Conservation (phyloP, 2,888 invertebrate species). For the Phragmatobia fuliginosa region DNA sequence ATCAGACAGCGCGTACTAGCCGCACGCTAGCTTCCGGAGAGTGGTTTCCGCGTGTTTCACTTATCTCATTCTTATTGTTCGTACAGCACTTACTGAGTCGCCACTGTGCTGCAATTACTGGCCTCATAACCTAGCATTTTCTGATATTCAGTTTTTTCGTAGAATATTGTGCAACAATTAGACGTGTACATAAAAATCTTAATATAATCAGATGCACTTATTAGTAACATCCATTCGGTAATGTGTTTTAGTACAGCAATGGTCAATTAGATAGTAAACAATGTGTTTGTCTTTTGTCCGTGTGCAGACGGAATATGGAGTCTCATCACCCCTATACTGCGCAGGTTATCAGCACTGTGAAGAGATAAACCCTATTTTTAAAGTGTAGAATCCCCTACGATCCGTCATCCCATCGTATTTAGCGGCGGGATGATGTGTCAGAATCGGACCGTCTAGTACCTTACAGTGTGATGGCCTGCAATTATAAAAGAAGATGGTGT, state of each 20-base stretch:
- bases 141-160: not conserved
- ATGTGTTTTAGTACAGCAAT: not conserved
- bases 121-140: not conserved
- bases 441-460: too few species aligned
- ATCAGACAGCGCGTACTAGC: not conserved
- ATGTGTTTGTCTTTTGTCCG: too few species aligned
- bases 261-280: not conserved
- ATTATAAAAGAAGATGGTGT: too few species aligned
- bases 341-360: too few species aligned
- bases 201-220: not conserved
- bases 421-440: too few species aligned
- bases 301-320: too few species aligned
- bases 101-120: slow-evolving; percentile 5
- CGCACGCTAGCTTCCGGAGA: slow-evolving; percentile 63
- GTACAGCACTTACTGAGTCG: not conserved
- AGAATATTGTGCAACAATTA: not conserved
- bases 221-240: not conserved
- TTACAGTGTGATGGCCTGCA: too few species aligned
- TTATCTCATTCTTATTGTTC: slow-evolving; percentile 42
- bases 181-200: not conserved
- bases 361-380: too few species aligned
- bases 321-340: too few species aligned
- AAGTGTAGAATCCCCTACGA: too few species aligned
- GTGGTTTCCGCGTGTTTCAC: slow-evolving; percentile 60
- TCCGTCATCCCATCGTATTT: too few species aligned